Evolutionary conservation across 2,888 invertebrate species (phyloP).

Genomic region (Lissocephala sabroskyi): DNA sequence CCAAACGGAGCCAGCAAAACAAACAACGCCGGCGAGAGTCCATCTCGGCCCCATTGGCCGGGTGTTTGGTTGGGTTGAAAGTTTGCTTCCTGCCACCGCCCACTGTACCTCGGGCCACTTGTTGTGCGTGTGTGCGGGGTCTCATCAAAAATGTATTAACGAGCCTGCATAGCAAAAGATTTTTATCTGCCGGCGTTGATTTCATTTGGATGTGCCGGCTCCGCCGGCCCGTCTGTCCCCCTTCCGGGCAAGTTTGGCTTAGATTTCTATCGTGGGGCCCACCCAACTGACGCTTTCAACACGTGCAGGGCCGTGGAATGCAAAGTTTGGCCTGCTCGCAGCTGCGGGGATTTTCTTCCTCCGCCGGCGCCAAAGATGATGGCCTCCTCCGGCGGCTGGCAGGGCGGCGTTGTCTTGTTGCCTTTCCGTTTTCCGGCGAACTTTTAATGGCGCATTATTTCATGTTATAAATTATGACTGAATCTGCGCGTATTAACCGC

Average conservation of each 20-base stretch:
- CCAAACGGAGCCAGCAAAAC: slow-evolving; percentile 10
- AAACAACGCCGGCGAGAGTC: slow-evolving; percentile 23
- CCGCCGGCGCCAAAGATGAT: slow-evolving; percentile 34
- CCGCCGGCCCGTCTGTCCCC: no score
- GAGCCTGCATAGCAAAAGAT: slow-evolving; percentile 62
- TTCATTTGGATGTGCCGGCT: slow-evolving; percentile 45
- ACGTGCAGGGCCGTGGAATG: no score
- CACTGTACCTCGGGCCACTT: slow-evolving; percentile 43
- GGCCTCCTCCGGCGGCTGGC: slow-evolving; percentile 3
- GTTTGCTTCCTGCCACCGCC: slow-evolving; percentile 33
- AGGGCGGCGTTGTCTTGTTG: slow-evolving; percentile 8
- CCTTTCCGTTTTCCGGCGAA: slow-evolving; percentile 38
- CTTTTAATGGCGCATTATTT: slow-evolving; percentile 67
- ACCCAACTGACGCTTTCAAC: slow-evolving; percentile 34
- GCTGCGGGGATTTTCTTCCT: slow-evolving; percentile 30
- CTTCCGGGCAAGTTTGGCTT: slow-evolving; percentile 43
- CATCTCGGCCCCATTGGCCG: no score
- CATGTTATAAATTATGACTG: slow-evolving; percentile 59
- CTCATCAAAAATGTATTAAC: slow-evolving; percentile 70
- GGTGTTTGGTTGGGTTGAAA: no score
- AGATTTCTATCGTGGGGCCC: slow-evolving; percentile 40
- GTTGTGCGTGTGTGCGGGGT: no score
- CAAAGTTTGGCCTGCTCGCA: slow-evolving; percentile 13
- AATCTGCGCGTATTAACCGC: slow-evolving; percentile 51
- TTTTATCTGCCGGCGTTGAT: slow-evolving; percentile 63